Base-by-base conservation (phyloP, 2,113 vertebrate genomes). In the Malaclemys terrapin region DNA sequence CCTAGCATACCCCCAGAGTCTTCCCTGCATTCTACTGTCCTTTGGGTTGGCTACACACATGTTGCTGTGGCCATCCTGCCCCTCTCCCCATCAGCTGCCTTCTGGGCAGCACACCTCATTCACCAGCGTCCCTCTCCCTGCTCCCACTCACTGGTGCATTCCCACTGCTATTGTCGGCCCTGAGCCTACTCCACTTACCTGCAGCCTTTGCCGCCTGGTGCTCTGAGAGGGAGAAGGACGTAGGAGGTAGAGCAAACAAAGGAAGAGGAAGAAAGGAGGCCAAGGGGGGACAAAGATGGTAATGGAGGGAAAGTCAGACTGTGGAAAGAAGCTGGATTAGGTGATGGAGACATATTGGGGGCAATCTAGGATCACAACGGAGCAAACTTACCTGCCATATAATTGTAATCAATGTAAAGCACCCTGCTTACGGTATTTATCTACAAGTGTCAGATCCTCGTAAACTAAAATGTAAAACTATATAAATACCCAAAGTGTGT, bases 91-190 rank as follows among this genome's bases (percentile, higher is more conserved):
- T 27, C 38, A 88, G 1, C 7, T 42, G 38, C 42, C 12, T 19
- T 8, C 22, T 78, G 14, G 0, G 0, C 5, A 1, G 0, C 5
- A 1, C 10, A 12, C 0, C 1, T 3, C 54, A 80, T 12, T 89
- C 56, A 50, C 38, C 82, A 29, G 10, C 38, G 82, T 80, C 35
- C 65, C n/a, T 11, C 84, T 19, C 82, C 35, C 5, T 80, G 11
- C n/a, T 82, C 10, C 49, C 24, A 49, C 17, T 10, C 42, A 52
- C n/a, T 54, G 12, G 16, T 92, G 6, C 2, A 13, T 8, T 82
- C 87, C 56, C 10, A 1, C 0, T 4, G 45, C 17, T 7, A 49
- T 0, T 42, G 10, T 27, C 9, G 84, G 20, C 20, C 42, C 45
- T 47, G 24, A 42, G 22, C 38, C 24, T 27, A 59, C 49, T 69